Evolutionary conservation across 2,113 vertebrate genomes (phyloP), one percentile per base, ranked within the genome.

Genomic region (Myodes glareolus): DNA sequence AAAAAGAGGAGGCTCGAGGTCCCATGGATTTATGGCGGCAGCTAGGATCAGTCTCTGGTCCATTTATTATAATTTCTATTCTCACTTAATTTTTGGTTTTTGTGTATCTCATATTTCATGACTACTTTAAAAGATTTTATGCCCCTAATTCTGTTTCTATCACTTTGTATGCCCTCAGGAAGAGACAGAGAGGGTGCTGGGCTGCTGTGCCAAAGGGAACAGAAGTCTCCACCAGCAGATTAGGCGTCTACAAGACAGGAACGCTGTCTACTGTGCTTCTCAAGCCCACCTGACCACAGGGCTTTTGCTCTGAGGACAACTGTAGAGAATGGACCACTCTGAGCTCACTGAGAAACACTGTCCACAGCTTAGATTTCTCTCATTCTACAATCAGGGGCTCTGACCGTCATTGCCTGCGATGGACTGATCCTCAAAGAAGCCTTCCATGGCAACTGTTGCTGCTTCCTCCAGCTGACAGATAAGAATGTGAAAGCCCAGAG

Each of bases 101-200:
- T 92, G 61, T 2, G 45, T 3, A 1, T 84, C 93, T 92, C 55
- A 52, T 81, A 84, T 17, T 92, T 94, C 85, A 80, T 4, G 61
- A 58, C 27, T 36, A 86, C 36, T 85, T 94, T 88, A 75, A 97
- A 96, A 97, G 14, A 75, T 47, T 75, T 88, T 67, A 76, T 65
- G 31, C 25, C 27, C 29, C 42, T 86, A 93, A 52, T 36, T 25
- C 65, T 39, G 19, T 80, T 58, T 33, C 42, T 7, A 85, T 21
- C 4, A 42, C 39, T 89, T 67, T 63, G 42, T 31, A 50, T 31
- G 27, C 70, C 68, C 87, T 90, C 86, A 76, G 6, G 68, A 42
- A 39, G 52, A 61, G 39, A 21, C 17, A 45, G n/a, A 50, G 27
- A 70, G 73, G 68, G 50, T 42, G 68, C 19, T 84, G 42, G 70